These are phyloP conservation scores for Pasiphila rectangulata DNA, from an alignment of 2,888 invertebrate species.

Conservation along the genomic window DNA sequence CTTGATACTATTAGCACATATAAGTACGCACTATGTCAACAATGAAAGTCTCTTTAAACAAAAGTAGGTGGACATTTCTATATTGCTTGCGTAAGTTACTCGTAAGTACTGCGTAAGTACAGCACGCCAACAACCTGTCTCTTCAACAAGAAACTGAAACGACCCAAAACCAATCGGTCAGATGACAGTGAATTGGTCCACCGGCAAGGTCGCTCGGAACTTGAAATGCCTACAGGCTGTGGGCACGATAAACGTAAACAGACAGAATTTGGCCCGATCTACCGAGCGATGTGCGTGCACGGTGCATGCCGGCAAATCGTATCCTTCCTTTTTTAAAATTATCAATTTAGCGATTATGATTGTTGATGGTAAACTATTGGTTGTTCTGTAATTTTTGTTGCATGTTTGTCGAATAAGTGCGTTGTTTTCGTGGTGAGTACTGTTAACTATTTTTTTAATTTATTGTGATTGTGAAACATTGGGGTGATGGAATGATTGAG, in stretches of 20 bases:
- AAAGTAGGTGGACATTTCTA: too few species aligned
- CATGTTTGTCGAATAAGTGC: conserved; percentile 12
- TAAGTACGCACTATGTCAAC: too few species aligned
- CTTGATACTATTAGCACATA: too few species aligned
- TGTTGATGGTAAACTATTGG: conserved; percentile 7
- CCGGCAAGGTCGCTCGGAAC: conserved; percentile 20
- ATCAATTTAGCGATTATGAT: conserved; percentile 8
- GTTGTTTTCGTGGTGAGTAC: conserved; percentile 20
- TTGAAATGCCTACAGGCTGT: conserved; percentile 14
- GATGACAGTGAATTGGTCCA: conserved; percentile 23
- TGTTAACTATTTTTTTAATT: background rate
- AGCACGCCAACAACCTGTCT: conserved; percentile 4
- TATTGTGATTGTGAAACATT: too few species aligned
- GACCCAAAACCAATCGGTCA: conserved; percentile 23
- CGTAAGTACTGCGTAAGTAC: background rate
- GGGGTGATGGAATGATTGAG: too few species aligned
- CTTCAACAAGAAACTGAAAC: conserved; percentile 20
- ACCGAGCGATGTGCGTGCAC: conserved; percentile 22
- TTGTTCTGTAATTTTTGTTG: conserved; percentile 11
- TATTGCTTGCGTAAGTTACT: background rate
- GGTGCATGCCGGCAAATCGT: conserved; percentile 13
- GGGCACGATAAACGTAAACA: conserved; percentile 13
- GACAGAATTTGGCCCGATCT: conserved; percentile 19
- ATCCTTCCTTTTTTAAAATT: conserved; percentile 21
- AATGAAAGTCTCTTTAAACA: too few species aligned